phyloP scores from a whole-genome alignment of 2,888 invertebrate genomes.

The Acrobasis consociella region DNA sequence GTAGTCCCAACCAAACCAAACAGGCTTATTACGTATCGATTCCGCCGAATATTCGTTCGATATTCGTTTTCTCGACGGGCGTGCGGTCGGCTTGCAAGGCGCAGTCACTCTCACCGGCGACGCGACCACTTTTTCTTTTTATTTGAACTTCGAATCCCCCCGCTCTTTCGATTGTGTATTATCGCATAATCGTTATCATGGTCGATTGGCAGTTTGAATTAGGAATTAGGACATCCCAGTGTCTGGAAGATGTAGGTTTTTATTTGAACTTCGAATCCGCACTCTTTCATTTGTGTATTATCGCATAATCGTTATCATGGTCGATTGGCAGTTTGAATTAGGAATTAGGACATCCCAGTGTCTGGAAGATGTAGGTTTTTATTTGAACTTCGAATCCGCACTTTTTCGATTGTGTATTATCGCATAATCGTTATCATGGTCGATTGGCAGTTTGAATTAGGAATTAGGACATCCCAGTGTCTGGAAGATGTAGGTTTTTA shows the following conservation, averaged over 20 bases:
- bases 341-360: background rate
- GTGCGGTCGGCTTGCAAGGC: conserved; percentile 55
- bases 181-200: conserved; percentile 71
- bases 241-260: conserved; percentile 43
- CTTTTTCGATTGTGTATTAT: conserved; percentile 63
- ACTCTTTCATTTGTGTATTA: conserved; percentile 62
- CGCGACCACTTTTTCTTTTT: conserved; percentile 67
- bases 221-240: background rate
- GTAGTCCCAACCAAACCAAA: conserved; percentile 21
- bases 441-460: conserved; percentile 37
- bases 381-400: conserved; percentile 68
- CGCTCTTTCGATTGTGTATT: conserved; percentile 63
- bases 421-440: conserved; percentile 68
- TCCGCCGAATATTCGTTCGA: conserved; percentile 12
- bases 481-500: conserved; percentile 52
- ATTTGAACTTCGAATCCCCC: conserved; percentile 72
- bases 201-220: conserved; percentile 38
- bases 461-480: background rate
- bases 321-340: conserved; percentile 37
- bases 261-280: conserved; percentile 70
- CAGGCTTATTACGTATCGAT: conserved; percentile 22
- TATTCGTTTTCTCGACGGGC: conserved; percentile 59
- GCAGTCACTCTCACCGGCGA: conserved; percentile 73
- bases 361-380: conserved; percentile 48
- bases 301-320: conserved; percentile 70